Base-by-base conservation (phyloP, 2,888 invertebrate species). In the Mantis religiosa region DNA sequence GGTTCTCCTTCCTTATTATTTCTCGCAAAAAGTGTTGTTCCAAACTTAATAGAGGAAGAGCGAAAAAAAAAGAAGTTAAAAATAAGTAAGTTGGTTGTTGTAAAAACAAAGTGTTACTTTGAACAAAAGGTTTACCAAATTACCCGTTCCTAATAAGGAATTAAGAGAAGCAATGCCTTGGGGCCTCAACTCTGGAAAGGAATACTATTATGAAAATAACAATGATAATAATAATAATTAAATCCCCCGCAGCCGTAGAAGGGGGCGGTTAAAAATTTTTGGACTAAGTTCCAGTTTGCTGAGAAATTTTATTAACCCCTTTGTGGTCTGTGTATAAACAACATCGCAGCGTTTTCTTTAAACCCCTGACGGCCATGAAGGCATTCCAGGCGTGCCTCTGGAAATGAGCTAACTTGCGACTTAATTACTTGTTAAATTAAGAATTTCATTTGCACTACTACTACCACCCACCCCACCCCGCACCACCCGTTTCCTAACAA, bases 401-500 rank as follows among this genome's bases (percentile, higher is more conserved):
- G 90, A 85, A 90, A 90, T 90, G 90, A 90, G 90, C 90, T 90
- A 90, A 90, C 90, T 90, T 90, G 90, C 89, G 85, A 90, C 92
- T 92, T 93, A 93, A 93, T 93, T 93, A 93, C 93, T 91, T 91
- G 89, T 93, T 93, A 93, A 93, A 93, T 93, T 92, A 90, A 93
- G 93, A 93, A 93, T 93, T 93, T 93, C 93, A 93, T 93, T 93
- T 93, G 92, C 89, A 41, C 83, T 47, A 82, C 86, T 25, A 82
- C 83, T 71, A 27, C 30, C 47, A 34, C 9, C 85, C 14, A 20
- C 54, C 2, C 54, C 47, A 14, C 85, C 54, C 54, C 54, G 20
- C 54, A 34, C 28, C 84, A 3, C 28, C 28, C 84, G 12, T 20
- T 28, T 82, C 30, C 28, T 84, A 88, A 86, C 90, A 90, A 89